phyloP scores from a whole-genome alignment of 2,797 vertebrate species.

The Artibeus jamaicensis region DNA sequence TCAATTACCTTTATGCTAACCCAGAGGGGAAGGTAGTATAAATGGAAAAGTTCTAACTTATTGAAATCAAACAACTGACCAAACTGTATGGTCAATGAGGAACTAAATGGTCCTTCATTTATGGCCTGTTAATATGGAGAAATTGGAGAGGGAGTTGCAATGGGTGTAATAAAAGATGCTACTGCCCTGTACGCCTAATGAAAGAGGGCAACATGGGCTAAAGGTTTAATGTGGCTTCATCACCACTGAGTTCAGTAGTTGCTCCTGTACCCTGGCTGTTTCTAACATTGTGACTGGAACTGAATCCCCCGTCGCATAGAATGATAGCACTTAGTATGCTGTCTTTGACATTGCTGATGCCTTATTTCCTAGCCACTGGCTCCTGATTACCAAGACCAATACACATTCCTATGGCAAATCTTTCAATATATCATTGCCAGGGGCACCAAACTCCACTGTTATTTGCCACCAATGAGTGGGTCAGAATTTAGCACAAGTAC shows the following conservation, averaged over 20 bases:
- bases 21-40: neutral
- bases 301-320: neutral
- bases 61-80: neutral
- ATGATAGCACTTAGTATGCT: neutral
- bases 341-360: neutral
- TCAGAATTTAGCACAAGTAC: neutral
- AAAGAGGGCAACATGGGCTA: neutral
- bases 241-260: neutral
- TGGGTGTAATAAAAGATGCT: neutral
- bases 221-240: neutral
- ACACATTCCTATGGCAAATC: neutral
- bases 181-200: neutral
- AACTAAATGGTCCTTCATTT: neutral
- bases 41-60: slow-evolving; percentile 11
- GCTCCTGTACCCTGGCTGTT: neutral
- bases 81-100: neutral
- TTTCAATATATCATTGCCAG: neutral
- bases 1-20: slow-evolving; percentile 45
- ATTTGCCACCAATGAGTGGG: neutral
- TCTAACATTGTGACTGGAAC: neutral
- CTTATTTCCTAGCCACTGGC: neutral
- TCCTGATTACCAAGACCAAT: neutral
- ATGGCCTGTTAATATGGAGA: neutral
- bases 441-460: neutral
- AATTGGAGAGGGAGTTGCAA: neutral